phyloP scores from a whole-genome alignment of 1,140 invertebrate species.

The Drosophila cardini region DNA sequence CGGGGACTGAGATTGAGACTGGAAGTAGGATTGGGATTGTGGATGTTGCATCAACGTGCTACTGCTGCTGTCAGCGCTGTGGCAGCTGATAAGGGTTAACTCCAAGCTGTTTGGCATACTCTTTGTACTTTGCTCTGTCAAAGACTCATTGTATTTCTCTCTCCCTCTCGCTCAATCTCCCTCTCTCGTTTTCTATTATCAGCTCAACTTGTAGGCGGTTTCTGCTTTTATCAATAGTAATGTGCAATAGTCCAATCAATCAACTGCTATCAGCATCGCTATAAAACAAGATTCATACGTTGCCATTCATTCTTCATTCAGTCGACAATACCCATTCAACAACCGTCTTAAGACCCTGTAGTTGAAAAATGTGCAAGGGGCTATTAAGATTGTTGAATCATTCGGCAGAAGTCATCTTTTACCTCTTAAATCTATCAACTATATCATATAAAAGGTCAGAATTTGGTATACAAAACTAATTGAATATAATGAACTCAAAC shows the following conservation, averaged over 20 bases:
- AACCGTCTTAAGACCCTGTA: neutral
- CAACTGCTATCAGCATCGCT: constrained; percentile 24
- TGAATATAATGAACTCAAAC: too few relatives aligned
- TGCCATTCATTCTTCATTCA: neutral
- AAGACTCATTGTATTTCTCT: neutral
- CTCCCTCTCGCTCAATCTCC: neutral
- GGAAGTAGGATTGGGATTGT: neutral
- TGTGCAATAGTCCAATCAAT: constrained; percentile 28
- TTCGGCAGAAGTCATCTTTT: too few relatives aligned
- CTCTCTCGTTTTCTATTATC: neutral
- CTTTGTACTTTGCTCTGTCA: neutral
- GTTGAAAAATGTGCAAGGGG: too few relatives aligned
- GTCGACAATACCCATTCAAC: neutral
- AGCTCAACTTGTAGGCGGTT: neutral
- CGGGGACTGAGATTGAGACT: too few relatives aligned
- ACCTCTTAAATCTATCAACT: too few relatives aligned
- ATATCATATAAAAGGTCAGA: too few relatives aligned
- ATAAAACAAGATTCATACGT: constrained; percentile 3
- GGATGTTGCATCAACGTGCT: constrained; percentile 5
- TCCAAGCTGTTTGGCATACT: constrained; percentile 49
- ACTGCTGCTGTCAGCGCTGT: constrained; percentile 45
- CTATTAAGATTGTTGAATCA: too few relatives aligned
- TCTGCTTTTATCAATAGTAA: constrained; percentile 22
- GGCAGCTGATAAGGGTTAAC: constrained; percentile 46
- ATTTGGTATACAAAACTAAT: too few relatives aligned